Evolutionary conservation across 2,888 invertebrate species (phyloP).

Genomic region (Tetragonula carbonaria): DNA sequence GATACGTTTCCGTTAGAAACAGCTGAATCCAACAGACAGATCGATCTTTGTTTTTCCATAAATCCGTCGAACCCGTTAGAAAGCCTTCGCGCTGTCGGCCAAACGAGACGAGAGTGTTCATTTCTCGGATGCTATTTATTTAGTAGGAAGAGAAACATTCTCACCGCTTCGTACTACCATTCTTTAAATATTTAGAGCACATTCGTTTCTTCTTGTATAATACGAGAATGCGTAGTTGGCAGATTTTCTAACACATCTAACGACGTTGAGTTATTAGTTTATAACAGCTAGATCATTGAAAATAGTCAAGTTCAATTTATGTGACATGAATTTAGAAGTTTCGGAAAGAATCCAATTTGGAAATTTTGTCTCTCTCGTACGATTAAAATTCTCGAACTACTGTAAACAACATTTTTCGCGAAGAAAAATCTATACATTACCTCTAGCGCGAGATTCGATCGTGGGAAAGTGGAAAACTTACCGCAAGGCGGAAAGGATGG

Average conservation of each 20-base stretch:
- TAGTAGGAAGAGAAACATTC: conserved; percentile 3
- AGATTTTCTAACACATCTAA: not conserved
- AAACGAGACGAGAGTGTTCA: not conserved
- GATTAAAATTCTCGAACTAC: not conserved
- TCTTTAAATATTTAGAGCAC: not conserved
- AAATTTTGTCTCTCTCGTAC: too few species aligned
- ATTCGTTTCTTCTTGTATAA: not conserved
- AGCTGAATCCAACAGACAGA: conserved; percentile 65
- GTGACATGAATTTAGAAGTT: too few species aligned
- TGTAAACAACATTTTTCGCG: not conserved
- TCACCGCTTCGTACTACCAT: not conserved
- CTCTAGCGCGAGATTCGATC: not conserved
- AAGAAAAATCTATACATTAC: not conserved
- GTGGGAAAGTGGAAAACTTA: conserved; percentile 40
- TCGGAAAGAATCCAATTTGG: too few species aligned
- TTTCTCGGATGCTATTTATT: not conserved
- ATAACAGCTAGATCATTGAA: not conserved
- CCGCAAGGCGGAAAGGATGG: not conserved
- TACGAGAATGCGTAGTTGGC: not conserved
- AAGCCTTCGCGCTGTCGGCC: conserved; percentile 1
- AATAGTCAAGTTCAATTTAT: not conserved
- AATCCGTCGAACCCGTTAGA: conserved; percentile 45
- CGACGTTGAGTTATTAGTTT: not conserved
- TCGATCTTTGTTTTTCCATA: conserved; percentile 62
- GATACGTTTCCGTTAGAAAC: conserved; percentile 73